These are phyloP conservation scores for Belonocnema kinseyi DNA, from an alignment of 1,140 invertebrate genomes.

Conservation along the genomic window DNA sequence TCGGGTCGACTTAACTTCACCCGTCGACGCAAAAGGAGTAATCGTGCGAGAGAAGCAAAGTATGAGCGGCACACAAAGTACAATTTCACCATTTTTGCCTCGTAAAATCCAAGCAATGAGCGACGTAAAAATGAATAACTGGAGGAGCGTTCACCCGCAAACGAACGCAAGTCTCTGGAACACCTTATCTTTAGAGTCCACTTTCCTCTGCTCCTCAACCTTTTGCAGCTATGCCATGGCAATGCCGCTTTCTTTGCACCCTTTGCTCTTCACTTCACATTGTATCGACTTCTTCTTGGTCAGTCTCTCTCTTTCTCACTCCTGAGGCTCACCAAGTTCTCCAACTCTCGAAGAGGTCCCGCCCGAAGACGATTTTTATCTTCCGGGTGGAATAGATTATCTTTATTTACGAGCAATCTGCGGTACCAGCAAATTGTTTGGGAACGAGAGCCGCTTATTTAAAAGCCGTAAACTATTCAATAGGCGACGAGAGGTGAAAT, in stretches of 20 bases:
- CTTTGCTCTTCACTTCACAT: slow-evolving; percentile 6
- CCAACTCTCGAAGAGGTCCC: slow-evolving; percentile 29
- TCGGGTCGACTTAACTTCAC: neutral
- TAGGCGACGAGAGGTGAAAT: slow-evolving; percentile 53
- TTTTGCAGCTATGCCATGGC: neutral
- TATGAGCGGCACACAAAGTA: slow-evolving; percentile 64
- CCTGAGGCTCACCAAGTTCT: slow-evolving; percentile 22
- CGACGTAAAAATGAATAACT: slow-evolving; percentile 73
- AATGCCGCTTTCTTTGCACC: slow-evolving; percentile 1
- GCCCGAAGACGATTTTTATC: slow-evolving; percentile 70
- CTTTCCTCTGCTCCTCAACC: slow-evolving; percentile 37
- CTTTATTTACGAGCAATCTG: slow-evolving; percentile 76
- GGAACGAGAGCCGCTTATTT: slow-evolving; percentile 72
- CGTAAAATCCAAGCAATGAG: slow-evolving; percentile 74
- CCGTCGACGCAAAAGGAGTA: neutral
- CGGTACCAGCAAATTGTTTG: slow-evolving; percentile 73
- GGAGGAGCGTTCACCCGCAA: slow-evolving; percentile 65
- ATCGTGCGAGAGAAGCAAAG: slow-evolving; percentile 14
- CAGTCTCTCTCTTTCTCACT: slow-evolving; percentile 14
- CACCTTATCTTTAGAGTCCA: slow-evolving; percentile 43
- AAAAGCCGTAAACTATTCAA: slow-evolving; percentile 75
- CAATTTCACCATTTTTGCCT: slow-evolving; percentile 75
- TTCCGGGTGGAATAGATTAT: slow-evolving; percentile 76
- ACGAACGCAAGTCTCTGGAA: slow-evolving; percentile 53
- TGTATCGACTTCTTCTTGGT: slow-evolving; percentile 24